These are phyloP conservation scores for Poecilobothrus nobilitatus DNA, from an alignment of 2,888 invertebrate species.

Conservation along the genomic window DNA sequence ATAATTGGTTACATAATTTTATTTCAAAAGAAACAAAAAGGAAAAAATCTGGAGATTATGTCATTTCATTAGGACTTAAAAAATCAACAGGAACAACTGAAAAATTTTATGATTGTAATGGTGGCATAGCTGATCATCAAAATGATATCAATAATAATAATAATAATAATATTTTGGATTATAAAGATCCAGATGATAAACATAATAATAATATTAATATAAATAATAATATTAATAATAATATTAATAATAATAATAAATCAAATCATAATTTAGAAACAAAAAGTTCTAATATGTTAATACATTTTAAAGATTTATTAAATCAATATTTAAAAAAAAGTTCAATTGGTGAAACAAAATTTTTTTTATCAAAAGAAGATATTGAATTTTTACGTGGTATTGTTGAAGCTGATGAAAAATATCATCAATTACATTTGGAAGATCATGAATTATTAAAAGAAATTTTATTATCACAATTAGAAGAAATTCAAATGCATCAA, in stretches of 20 bases:
- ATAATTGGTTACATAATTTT: too few relatives aligned
- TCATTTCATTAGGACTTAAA: too few relatives aligned
- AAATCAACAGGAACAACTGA: too few relatives aligned
- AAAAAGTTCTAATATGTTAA: conserved; percentile 20
- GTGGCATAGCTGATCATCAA: too few relatives aligned
- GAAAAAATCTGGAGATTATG: too few relatives aligned
- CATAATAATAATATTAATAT: not conserved
- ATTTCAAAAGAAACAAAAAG: too few relatives aligned
- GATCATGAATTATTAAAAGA: conserved; percentile 28
- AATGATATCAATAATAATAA: too few relatives aligned
- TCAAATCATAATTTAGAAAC: not conserved
- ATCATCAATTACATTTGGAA: conserved; percentile 23
- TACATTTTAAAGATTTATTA: conserved; percentile 25
- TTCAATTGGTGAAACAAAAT: conserved; percentile 14
- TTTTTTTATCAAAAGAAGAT: conserved; percentile 24
- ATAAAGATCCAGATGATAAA: too few relatives aligned
- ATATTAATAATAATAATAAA: not conserved
- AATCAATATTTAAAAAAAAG: conserved; percentile 17
- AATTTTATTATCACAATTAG: conserved; percentile 26
- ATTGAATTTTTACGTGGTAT: conserved; percentile 27
- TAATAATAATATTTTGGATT: too few relatives aligned
- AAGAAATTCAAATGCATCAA: conserved; percentile 29
- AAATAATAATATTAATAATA: not conserved
- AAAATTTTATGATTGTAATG: too few relatives aligned
- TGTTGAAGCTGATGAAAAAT: conserved; percentile 28